Evolutionary conservation across 2,797 vertebrate genomes (phyloP).

Genomic region (Melanotaenia trifasciata): DNA sequence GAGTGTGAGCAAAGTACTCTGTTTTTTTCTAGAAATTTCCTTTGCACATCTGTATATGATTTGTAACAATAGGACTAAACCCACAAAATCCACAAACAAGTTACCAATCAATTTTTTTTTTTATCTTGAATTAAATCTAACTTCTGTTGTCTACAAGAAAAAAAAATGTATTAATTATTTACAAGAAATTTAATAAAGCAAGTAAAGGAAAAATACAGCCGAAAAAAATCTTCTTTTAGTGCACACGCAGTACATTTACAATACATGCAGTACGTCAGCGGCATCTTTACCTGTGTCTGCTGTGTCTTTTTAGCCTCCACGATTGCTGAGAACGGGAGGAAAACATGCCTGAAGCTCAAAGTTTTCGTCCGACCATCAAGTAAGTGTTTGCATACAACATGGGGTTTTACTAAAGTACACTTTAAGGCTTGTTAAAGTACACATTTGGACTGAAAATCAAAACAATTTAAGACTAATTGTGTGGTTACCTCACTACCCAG

Average conservation of each 20-base stretch:
- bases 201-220: not conserved
- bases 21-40: conserved; percentile 38
- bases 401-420: conserved; percentile 40
- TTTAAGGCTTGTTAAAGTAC: conserved; percentile 70
- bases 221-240: conserved; percentile 2
- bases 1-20: conserved; percentile 42
- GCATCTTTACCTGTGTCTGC: conserved; percentile 13
- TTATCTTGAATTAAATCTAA: conserved; percentile 18
- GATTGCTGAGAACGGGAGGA: conserved; percentile 93
- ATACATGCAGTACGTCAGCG: not conserved
- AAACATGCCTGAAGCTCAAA: conserved; percentile 97
- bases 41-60: conserved; percentile 71
- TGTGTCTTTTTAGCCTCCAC: conserved; percentile 89
- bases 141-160: not conserved
- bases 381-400: conserved; percentile 83
- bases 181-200: conserved; percentile 4
- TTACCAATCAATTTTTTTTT: conserved; percentile 42
- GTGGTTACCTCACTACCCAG: conserved; percentile 55
- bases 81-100: conserved; percentile 64
- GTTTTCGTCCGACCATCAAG: conserved; percentile 98
- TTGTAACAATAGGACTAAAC: conserved; percentile 64
- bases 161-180: not conserved
- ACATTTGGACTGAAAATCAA: conserved; percentile 78
- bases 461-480: conserved; percentile 64
- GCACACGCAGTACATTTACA: conserved; percentile 3